Percentiles rank a stretch among this genome's conserved stretches.
Evolutionary conservation across 2,888 invertebrate genomes (phyloP).

Genomic region (Oegoconia quadripuncta): DNA sequence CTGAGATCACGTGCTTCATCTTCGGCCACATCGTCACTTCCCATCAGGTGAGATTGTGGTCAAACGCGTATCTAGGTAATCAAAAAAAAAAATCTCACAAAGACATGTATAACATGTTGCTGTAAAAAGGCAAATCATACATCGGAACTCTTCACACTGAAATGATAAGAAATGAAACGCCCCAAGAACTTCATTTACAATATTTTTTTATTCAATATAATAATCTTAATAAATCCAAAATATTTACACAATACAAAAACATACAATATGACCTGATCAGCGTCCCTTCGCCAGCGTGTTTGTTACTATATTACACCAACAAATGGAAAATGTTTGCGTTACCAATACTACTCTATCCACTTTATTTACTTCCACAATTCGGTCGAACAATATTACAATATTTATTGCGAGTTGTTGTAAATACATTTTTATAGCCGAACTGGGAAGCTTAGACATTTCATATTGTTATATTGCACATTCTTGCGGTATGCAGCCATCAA

Average conservation of each 20-base stretch:
- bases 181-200: conserved; percentile 59
- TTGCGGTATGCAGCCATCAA: conserved; percentile 12
- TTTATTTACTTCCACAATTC: conserved; percentile 1
- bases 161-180: conserved; percentile 63
- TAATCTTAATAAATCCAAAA: conserved; percentile 80
- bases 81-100: too few relatives aligned
- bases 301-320: conserved; percentile 2
- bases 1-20: too few relatives aligned
- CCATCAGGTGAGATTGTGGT: too few relatives aligned
- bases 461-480: conserved; percentile 10
- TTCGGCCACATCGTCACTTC: too few relatives aligned
- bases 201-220: conserved; percentile 80
- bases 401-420: too few relatives aligned
- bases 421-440: too few relatives aligned
- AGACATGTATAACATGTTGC: too few relatives aligned
- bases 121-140: too few relatives aligned
- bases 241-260: conserved; percentile 80
- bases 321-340: neutral
- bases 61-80: too few relatives aligned
- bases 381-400: neutral
- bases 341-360: conserved; percentile 1
- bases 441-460: neutral
- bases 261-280: conserved; percentile 70
- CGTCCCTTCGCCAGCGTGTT: conserved; percentile 50
- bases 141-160: too few relatives aligned